Conservation (phyloP, 2,797 vertebrate genomes). For the Onychomys torridus region DNA sequence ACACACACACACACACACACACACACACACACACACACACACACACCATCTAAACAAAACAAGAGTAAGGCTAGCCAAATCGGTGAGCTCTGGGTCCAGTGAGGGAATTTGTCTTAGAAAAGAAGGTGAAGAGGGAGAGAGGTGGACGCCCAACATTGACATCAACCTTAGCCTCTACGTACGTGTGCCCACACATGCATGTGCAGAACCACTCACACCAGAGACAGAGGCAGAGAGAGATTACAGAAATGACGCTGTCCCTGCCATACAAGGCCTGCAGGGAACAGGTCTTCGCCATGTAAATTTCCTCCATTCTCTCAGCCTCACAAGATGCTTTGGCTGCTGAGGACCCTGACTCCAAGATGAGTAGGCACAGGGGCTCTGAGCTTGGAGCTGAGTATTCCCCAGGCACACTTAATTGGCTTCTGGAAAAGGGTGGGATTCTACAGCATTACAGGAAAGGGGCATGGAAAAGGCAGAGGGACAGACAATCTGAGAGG, state of each 20-base stretch:
- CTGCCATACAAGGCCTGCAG: background rate
- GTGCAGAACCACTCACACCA: background rate
- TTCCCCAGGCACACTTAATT: background rate
- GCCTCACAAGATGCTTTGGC: accelerated
- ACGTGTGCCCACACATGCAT: background rate
- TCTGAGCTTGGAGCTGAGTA: background rate
- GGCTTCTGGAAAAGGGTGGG: background rate
- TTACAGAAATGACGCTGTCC: background rate
- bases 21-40: too few species aligned
- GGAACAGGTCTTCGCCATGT: background rate
- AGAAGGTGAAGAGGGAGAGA: background rate
- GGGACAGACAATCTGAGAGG: background rate
- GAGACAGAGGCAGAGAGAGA: background rate
- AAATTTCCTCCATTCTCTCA: accelerated
- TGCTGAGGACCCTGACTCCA: background rate
- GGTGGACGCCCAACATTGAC: background rate
- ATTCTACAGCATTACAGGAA: accelerated
- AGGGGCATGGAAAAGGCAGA: background rate
- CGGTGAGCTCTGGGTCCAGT: background rate
- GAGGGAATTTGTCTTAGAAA: background rate
- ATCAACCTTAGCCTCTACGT: background rate
- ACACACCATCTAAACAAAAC: background rate
- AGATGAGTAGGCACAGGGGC: background rate
- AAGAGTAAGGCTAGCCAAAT: background rate
- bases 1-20: too few species aligned